Conservation (phyloP, 1,140 invertebrate species). For the Macrocentrus cingulum region DNA sequence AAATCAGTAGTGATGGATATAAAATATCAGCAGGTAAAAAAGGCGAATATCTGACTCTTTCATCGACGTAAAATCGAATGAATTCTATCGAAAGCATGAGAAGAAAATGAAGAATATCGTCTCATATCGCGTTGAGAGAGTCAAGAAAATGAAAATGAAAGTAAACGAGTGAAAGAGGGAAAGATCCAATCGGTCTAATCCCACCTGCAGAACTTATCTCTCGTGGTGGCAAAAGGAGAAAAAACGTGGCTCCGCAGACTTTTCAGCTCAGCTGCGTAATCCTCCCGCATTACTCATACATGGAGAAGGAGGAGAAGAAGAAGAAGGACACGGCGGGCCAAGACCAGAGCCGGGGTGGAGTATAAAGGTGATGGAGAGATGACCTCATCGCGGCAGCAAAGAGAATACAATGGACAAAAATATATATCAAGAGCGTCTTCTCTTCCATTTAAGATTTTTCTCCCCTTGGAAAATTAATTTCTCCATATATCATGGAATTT, state of each 20-base stretch:
- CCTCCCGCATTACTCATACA: constrained; percentile 31
- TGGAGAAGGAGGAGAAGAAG: background rate
- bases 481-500: too few species aligned
- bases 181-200: constrained; percentile 13
- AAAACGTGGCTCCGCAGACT: constrained; percentile 21
- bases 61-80: constrained; percentile 5
- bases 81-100: background rate
- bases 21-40: too few species aligned
- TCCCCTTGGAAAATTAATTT: too few species aligned
- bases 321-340: background rate
- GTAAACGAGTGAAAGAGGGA: constrained; percentile 10
- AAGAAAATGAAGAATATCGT: background rate
- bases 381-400: background rate
- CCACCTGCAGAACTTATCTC: constrained; percentile 25
- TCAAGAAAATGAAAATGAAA: constrained; percentile 3
- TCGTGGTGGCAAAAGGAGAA: constrained; percentile 8
- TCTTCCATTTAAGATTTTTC: too few species aligned
- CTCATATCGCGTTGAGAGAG: background rate
- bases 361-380: background rate
- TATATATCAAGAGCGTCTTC: too few species aligned
- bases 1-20: too few species aligned
- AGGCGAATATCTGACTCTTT: too few species aligned
- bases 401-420: background rate
- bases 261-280: constrained; percentile 31
- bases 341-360: too few species aligned